Base-by-base conservation (phyloP, 2,888 invertebrate species). In the Folsomia manolachei region DNA sequence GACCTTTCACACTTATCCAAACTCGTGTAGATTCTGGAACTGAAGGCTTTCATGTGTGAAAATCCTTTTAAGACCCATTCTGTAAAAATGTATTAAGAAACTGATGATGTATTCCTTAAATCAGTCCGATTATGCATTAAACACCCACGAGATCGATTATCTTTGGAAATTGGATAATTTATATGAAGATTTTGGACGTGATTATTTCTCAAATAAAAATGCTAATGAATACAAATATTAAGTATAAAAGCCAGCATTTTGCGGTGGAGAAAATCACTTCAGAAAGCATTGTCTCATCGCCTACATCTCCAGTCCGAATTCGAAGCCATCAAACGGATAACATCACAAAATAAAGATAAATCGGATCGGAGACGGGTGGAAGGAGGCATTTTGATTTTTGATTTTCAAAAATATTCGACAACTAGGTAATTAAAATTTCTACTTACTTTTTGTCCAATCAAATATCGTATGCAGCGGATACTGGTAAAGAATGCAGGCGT, bases 1-100 rank as follows among this genome's bases (percentile, higher is more conserved):
- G 88, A 83, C 74, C 85, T 86, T 83, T 91, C 91, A 63, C 88
- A 88, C 73, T 88, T 87, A 52, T 89, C 89, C 26, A 91, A 82
- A 0, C 90, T 90, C 51, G 86, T 84, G 81, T 90, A 90, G 39
- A 87, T 75, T 64, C 81, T 78, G 71, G 25, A 70, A n/a, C 83
- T 70, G 53, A 84, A 72, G 21, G 70, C 62, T 23, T 64, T 39
- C 53, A 80, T 70, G 26, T 78, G 78, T 19, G 70, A 65, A 27
- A 65, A 68, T 11, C 71, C 67, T 62, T 75, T 69, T 14, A 71
- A 53, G 27, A 71, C 69, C 69, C 67, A 73, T 65, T 75, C 79
- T 81, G 74, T 0, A 75, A 73, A 1, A 24, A 76, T 19, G 26
- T 27, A 61, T 23, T 24, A 39, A 56, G n/a, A 39, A 23, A 14